Evolutionary conservation across 2,888 invertebrate species (phyloP), one percentile per base, ranked within the genome.

Genomic region (Patella ulyssiponensis): DNA sequence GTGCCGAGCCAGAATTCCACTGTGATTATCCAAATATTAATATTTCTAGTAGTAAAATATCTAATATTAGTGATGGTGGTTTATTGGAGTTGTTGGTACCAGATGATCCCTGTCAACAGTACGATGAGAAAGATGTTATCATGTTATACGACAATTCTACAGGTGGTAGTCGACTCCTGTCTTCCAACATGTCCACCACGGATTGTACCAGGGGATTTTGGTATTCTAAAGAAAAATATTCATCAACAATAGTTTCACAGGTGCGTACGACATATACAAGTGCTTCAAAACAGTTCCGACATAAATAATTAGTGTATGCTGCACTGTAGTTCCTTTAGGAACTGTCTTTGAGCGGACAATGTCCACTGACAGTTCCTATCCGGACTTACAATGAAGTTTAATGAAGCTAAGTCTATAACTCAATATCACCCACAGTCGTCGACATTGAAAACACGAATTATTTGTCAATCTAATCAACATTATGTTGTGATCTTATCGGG

Each of bases 1-100:
- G 96, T 5, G 95, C 96, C 86, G 94, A 95, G 56, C 97, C 97
- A 0, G 94, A 95, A 70, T 95, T 97, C 92, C 97, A 97, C 96
- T 97, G 97, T 71, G 71, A 75, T 12, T n/a, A 80, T 23, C 76
- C 72, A 44, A 76, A 73, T 27, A 64, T 79, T 15, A 81, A 81
- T 69, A 33, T 78, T 52, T 69, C 80, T 12, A 44, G 70, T 44
- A 69, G 74, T 0, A 23, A 52, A 11, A 64, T 52, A 14, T 71
- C 15, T 12, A 80, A 79, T 75, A 23, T 73, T 14, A 78, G 78
- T 7, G 52, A 44, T 44, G 64, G 27, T 52, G 74, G 5, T 33
- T 23, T 58, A 51, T 44, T 12, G 17, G 51, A 33, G 44, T 51
- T 74, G 17, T 69, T 74, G 33, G 64, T 74, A 4, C 74, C 74